Evolutionary conservation across 2,888 invertebrate species (phyloP).

Genomic region (Cyclophora albipunctata): DNA sequence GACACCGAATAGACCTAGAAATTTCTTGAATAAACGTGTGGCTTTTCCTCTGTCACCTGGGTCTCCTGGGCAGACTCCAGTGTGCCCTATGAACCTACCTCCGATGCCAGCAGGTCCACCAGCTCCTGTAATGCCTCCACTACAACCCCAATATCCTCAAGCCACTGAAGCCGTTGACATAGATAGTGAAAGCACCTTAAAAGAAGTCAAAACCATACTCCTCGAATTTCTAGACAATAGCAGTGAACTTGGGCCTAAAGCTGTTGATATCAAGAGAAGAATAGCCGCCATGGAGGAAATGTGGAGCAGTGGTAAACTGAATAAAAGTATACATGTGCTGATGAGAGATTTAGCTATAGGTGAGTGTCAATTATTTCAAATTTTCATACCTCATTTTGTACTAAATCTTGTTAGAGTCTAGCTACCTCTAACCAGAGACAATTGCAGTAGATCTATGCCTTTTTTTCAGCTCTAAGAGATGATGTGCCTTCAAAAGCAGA

Average conservation of each 20-base stretch:
- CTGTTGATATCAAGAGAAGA: conserved; percentile 71
- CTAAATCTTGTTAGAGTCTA: too few species aligned
- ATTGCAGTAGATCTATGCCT: background rate
- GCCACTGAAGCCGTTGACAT: conserved; percentile 23
- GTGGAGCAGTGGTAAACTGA: conserved; percentile 75
- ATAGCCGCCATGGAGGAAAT: conserved; percentile 71
- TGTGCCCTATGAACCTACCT: conserved; percentile 36
- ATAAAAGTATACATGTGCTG: conserved; percentile 55
- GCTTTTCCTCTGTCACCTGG: conserved; percentile 61
- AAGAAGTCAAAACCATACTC: conserved; percentile 50
- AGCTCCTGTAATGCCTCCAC: conserved; percentile 24
- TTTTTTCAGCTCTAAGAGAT: conserved; percentile 65
- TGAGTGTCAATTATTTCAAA: conserved; percentile 26
- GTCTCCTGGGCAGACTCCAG: conserved; percentile 22
- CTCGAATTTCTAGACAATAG: conserved; percentile 45
- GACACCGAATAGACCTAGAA: conserved; percentile 57
- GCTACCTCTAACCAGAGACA: too few species aligned
- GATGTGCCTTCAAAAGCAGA: conserved; percentile 69
- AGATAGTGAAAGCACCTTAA: conserved; percentile 43
- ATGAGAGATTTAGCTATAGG: conserved; percentile 74
- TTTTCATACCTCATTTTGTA: too few species aligned
- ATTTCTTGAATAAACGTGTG: conserved; percentile 71
- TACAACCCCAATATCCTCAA: conserved; percentile 9
- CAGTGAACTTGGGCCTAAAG: conserved; percentile 55
- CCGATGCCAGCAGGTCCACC: conserved; percentile 30